Conservation (phyloP, 2,797 vertebrate genomes). For the Clarias pachynema region DNA sequence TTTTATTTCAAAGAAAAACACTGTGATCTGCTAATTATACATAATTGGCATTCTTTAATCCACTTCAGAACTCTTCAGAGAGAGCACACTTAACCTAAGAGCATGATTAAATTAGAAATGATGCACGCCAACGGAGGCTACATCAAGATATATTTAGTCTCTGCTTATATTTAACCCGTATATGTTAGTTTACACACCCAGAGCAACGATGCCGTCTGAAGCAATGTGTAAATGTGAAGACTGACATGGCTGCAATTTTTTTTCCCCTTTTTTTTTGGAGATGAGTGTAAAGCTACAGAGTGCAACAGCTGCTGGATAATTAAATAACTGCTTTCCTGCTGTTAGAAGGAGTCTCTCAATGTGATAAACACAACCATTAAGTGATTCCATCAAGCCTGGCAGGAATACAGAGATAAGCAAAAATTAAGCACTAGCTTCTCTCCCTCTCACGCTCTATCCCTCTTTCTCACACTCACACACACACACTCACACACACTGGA, state of each 20-base stretch:
- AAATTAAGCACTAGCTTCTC: not conserved
- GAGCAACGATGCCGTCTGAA: not conserved
- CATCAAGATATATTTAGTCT: not conserved
- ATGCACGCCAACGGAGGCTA: not conserved
- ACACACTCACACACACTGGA: slow-evolving; percentile 47
- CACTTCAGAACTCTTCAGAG: not conserved
- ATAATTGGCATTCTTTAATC: not conserved
- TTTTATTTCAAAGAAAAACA: not conserved
- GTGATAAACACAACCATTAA: slow-evolving; percentile 71
- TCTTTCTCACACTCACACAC: not conserved
- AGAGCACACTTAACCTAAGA: not conserved
- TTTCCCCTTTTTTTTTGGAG: slow-evolving; percentile 72
- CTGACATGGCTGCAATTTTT: slow-evolving; percentile 61
- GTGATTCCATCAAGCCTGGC: slow-evolving; percentile 67
- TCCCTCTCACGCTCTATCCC: not conserved
- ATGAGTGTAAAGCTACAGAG: slow-evolving; percentile 72
- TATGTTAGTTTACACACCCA: not conserved
- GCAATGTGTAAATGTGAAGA: slow-evolving; percentile 32
- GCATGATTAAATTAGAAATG: not conserved
- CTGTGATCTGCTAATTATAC: not conserved
- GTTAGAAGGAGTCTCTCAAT: slow-evolving; percentile 70
- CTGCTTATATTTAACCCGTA: not conserved
- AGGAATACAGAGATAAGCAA: slow-evolving; percentile 41
- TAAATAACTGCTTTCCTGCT: slow-evolving; percentile 82
- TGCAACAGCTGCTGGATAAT: slow-evolving; percentile 80